Percentiles rank a stretch among this genome's conserved stretches.
These are phyloP conservation scores for Nothoprocta pentlandii DNA, from an alignment of 2,113 vertebrate species.

Conservation along the genomic window DNA sequence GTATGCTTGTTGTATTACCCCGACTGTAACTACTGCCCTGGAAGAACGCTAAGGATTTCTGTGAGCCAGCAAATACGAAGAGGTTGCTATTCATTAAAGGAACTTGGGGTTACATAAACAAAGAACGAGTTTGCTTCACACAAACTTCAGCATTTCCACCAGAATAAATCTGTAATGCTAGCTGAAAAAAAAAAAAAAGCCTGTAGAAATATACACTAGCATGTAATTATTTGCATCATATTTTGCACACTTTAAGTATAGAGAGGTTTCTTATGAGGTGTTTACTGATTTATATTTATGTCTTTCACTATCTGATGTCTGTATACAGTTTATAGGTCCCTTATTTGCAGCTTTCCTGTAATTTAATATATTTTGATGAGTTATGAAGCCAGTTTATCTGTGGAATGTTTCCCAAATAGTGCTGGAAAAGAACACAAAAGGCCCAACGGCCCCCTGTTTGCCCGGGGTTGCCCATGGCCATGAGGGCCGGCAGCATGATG, in stretches of 20 bases:
- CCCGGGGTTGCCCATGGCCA: rapidly evolving
- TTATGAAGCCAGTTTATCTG: constrained; percentile 47
- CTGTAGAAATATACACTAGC: not conserved
- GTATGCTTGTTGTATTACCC: constrained; percentile 45
- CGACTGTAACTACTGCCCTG: constrained; percentile 23
- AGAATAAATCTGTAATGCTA: constrained; percentile 34
- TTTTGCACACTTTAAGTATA: constrained; percentile 40
- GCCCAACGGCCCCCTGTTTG: not conserved
- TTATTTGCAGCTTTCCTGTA: constrained; percentile 53
- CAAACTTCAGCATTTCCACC: constrained; percentile 43
- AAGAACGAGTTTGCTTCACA: constrained; percentile 31
- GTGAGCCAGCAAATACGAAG: constrained; percentile 35
- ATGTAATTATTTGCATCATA: constrained; percentile 52
- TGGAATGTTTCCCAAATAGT: constrained; percentile 10
- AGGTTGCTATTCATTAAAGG: constrained; percentile 61
- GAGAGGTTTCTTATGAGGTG: constrained; percentile 49
- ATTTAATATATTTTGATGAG: constrained; percentile 36
- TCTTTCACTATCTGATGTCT: constrained; percentile 33
- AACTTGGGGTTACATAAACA: constrained; percentile 63
- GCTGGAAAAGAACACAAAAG: not conserved
- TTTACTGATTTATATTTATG: constrained; percentile 5
- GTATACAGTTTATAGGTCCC: constrained; percentile 11
- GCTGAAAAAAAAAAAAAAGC: not conserved
- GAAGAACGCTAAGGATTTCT: constrained; percentile 62
- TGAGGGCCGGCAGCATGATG: rapidly evolving